phyloP scores from a whole-genome alignment of 2,888 invertebrate species.

The Plebejus melissa region DNA sequence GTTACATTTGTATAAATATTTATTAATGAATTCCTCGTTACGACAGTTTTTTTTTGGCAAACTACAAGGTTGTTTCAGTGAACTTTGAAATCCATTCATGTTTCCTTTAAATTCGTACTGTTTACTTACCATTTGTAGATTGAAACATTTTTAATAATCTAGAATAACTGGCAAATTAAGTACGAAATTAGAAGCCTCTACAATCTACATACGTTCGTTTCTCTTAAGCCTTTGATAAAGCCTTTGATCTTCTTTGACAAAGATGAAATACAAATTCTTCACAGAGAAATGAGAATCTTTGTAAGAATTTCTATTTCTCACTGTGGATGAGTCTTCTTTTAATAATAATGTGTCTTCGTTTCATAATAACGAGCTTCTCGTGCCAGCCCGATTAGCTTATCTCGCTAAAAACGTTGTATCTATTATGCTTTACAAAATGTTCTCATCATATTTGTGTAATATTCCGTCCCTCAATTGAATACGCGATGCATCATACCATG shows the following conservation, averaged over 20 bases:
- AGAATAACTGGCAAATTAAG: not conserved
- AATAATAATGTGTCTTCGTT: not conserved
- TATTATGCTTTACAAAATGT: not conserved
- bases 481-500: not conserved
- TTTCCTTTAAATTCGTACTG: not conserved
- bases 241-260: too few relatives aligned
- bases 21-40: not conserved
- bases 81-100: not conserved
- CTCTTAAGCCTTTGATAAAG: too few relatives aligned
- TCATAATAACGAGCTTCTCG: not conserved
- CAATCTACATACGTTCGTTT: not conserved
- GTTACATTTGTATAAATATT: constrained; percentile 3
- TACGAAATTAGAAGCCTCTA: not conserved
- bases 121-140: not conserved
- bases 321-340: not conserved
- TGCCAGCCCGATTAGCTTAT: constrained; percentile 1
- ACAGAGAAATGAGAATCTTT: too few relatives aligned
- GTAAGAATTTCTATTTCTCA: not conserved
- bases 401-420: not conserved
- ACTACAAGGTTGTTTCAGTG: not conserved
- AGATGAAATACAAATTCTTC: too few relatives aligned
- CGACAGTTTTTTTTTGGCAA: not conserved
- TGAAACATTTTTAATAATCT: too few relatives aligned
- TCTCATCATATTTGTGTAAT: not conserved
- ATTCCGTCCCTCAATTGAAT: not conserved